These are phyloP conservation scores for Acanthosepion pharaonis DNA, from an alignment of 2,888 invertebrate genomes.

Conservation along the genomic window DNA sequence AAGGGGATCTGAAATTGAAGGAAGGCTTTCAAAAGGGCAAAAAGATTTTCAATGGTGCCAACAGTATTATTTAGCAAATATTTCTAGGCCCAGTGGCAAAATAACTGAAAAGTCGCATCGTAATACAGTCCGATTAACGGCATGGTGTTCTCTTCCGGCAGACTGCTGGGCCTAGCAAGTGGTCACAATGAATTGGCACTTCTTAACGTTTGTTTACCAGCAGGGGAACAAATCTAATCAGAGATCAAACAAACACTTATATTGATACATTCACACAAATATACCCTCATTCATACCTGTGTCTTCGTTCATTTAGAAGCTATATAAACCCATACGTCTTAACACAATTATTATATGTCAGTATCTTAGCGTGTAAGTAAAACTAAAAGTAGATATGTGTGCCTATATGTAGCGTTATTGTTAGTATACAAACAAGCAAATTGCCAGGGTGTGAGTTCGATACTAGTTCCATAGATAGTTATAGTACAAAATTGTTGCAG, in stretches of 20 bases:
- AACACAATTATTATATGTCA: no score
- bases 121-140: background rate
- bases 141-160: background rate
- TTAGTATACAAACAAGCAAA: no score
- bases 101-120: background rate
- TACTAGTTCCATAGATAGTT: no score
- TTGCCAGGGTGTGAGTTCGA: no score
- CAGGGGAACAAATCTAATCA: background rate
- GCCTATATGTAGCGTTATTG: no score
- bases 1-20: background rate
- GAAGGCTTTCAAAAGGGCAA: background rate
- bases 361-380: no score
- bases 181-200: background rate
- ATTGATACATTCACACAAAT: background rate
- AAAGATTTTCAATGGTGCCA: background rate
- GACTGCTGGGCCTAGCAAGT: background rate
- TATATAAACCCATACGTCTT: background rate
- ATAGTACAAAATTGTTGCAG: no score
- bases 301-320: background rate
- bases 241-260: constrained; percentile 8
- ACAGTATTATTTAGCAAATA: constrained; percentile 23
- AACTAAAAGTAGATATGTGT: no score
- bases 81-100: background rate
- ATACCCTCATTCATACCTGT: background rate
- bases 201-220: background rate